Base-by-base conservation (phyloP, 2,113 vertebrate species). In the Triplophysa dalaica region DNA sequence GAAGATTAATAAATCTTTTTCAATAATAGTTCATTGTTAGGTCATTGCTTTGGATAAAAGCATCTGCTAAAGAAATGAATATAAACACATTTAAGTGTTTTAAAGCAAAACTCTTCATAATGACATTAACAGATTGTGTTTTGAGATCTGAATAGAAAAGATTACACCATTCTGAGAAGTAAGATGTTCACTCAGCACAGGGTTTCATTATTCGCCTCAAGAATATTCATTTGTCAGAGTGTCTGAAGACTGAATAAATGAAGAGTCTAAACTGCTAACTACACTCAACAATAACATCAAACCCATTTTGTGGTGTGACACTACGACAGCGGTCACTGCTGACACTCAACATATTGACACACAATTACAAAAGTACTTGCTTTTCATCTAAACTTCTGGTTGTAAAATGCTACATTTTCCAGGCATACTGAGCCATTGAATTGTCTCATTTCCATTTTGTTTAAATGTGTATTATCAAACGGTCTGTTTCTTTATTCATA, bases 371-470 rank as follows among this genome's bases (percentile, higher is more conserved):
- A 61, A 52, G 48, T 61, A 52, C 41, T 64, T 82, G 48, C 24
- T 58, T 50, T 52, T 76, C 60, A 70, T 75, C 77, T 83, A 12
- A 26, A 62, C 45, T 79, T 83, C 66, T 65, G 62, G 29, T 76
- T 81, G 82, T 19, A 78, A 63, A 72, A 50, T 48, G 60, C 22
- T 26, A 41, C 38, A 78, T 69, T 74, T 70, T 38, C 33, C 2
- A 21, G 26, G 80, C 50, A 78, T 70, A 70, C 41, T 52, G 73
- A 82, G 61, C 50, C 41, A 65, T 60, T 33, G 41, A 52, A 70
- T 33, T 56, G 52, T 16, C 69, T 82, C 17, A 84, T 82, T 84
- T 79, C 60, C 76, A 84, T 84, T 82, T 84, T 82, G 80, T 82
- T 84, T 66, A 81, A 63, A 19, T 29, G 38, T 50, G 41, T 84